These are phyloP conservation scores for Phoenoteleia sp. DNA, from an alignment of 2,888 invertebrate genomes.

Conservation along the genomic window DNA sequence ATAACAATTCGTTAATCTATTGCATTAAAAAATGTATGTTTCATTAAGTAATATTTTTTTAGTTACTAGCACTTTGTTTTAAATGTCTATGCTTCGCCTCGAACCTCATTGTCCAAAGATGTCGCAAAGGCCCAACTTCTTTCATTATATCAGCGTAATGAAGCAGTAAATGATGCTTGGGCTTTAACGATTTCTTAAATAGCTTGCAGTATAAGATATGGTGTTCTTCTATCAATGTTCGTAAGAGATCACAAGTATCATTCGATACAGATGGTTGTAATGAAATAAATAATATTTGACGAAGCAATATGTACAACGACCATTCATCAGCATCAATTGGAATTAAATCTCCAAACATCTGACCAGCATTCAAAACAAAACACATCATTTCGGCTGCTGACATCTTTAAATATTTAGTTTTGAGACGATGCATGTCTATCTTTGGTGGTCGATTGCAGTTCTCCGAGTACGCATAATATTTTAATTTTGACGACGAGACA, in stretches of 20 bases:
- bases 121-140: conserved; percentile 46
- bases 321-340: not conserved
- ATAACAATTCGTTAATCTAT: no score
- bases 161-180: conserved; percentile 52
- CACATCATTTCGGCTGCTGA: conserved; percentile 38
- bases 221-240: conserved; percentile 3
- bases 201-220: conserved; percentile 4
- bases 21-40: no score
- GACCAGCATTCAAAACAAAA: conserved; percentile 18
- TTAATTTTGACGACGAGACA: no score
- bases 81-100: conserved; percentile 11
- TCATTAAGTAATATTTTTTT: no score
- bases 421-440: conserved; percentile 45
- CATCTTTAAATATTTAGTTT: conserved; percentile 59
- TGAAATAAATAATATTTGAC: conserved; percentile 10
- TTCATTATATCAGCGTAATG: conserved; percentile 60
- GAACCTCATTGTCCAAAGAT: conserved; percentile 41
- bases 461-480: not conserved
- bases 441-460: conserved; percentile 62
- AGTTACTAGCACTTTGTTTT: not conserved
- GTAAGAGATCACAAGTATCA: conserved; percentile 27
- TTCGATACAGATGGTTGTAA: not conserved
- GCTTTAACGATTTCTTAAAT: no score
- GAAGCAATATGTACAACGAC: conserved; percentile 14
- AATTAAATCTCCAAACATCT: conserved; percentile 29